phyloP scores from a whole-genome alignment of 1,140 invertebrate species.

The Pogonognathellus flavescens region DNA sequence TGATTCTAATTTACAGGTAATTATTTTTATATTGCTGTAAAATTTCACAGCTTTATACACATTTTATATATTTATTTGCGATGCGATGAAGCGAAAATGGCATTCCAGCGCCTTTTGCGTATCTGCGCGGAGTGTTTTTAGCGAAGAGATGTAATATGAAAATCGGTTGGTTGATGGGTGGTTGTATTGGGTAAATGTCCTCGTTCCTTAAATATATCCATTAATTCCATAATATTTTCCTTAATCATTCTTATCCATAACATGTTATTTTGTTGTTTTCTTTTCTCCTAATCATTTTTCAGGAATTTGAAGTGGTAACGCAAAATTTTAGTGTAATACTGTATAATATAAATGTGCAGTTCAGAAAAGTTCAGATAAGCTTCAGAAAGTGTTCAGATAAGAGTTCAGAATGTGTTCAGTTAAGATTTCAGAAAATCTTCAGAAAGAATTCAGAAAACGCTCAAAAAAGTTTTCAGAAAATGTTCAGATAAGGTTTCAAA shows the following conservation, averaged over 20 bases:
- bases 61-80: not conserved
- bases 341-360: not conserved
- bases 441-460: too few species aligned
- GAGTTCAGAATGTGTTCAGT: not conserved
- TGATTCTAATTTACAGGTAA: constrained; percentile 55
- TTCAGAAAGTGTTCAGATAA: not conserved
- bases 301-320: constrained; percentile 34
- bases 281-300: constrained; percentile 11
- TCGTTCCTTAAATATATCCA: constrained; percentile 43
- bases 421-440: too few species aligned
- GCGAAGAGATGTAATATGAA: not conserved
- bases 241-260: constrained; percentile 18
- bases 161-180: not conserved
- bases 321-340: not conserved
- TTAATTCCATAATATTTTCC: constrained; percentile 9
- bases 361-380: not conserved
- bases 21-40: not conserved
- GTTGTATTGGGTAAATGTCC: not conserved
- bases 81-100: not conserved
- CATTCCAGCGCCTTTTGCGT: not conserved
- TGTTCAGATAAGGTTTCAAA: too few species aligned
- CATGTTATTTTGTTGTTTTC: constrained; percentile 32
- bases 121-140: not conserved
- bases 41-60: constrained; percentile 6
- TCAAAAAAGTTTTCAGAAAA: too few species aligned